Conservation (phyloP, 2,888 invertebrate species). For the Sphaerophoria rueppellii region DNA sequence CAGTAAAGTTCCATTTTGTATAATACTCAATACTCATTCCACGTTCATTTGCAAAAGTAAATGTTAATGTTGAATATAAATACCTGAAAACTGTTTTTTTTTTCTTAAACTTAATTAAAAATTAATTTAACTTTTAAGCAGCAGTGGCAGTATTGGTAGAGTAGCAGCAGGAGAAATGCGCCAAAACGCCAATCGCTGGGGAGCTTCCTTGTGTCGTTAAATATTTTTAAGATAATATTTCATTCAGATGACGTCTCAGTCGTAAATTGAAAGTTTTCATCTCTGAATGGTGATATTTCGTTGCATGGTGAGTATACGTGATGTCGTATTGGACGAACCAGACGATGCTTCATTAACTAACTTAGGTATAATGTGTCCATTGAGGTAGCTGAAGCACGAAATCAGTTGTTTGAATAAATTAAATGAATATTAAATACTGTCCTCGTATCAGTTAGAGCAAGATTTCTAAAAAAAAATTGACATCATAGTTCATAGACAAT, state of each 20-base stretch:
- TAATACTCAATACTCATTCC: conserved; percentile 18
- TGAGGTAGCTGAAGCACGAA: not conserved
- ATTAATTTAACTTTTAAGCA: conserved; percentile 62
- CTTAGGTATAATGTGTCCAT: conserved; percentile 16
- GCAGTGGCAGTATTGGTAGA: not conserved
- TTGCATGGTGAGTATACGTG: not conserved
- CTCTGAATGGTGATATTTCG: conserved; percentile 18
- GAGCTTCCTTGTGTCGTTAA: conserved; percentile 43
- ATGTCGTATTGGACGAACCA: conserved; percentile 43
- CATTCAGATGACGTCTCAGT: conserved; percentile 66
- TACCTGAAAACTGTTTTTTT: conserved; percentile 47
- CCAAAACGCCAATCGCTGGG: conserved; percentile 29
- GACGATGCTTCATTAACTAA: conserved; percentile 32
- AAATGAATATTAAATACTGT: not conserved
- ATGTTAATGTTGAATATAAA: conserved; percentile 36
- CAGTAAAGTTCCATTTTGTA: conserved; percentile 50
- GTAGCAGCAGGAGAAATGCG: conserved; percentile 6
- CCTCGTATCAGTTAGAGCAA: too few species aligned
- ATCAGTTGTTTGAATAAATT: not conserved
- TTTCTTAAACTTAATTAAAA: conserved; percentile 71
- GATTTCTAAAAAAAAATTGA: too few species aligned
- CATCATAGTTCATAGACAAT: too few species aligned
- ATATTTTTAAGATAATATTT: conserved; percentile 62
- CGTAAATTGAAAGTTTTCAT: conserved; percentile 64
- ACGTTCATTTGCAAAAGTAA: conserved; percentile 17